Conservation (phyloP, 2,888 invertebrate species). For the Coecobrya sp. region DNA sequence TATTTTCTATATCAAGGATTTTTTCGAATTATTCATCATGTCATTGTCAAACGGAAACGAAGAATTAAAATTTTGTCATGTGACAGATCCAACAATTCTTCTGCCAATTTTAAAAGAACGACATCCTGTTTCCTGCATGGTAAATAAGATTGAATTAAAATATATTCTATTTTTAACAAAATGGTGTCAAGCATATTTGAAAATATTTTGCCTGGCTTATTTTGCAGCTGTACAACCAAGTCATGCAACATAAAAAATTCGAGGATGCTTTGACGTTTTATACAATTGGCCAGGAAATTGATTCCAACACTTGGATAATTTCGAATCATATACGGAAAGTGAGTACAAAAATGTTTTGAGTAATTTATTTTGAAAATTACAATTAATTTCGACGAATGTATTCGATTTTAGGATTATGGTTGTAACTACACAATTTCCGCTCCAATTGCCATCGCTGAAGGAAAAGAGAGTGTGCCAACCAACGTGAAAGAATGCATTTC, state of each 20-base stretch:
- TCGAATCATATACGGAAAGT: slow-evolving; percentile 47
- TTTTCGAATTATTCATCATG: too few relatives aligned
- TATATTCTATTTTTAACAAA: too few relatives aligned
- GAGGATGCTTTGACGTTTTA: background rate
- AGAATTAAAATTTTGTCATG: too few relatives aligned
- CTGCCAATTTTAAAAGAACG: too few relatives aligned
- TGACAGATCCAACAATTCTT: too few relatives aligned
- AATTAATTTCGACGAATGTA: background rate
- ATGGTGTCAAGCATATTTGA: too few relatives aligned
- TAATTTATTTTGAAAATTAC: background rate
- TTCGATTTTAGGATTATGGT: slow-evolving; percentile 61
- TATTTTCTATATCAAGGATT: too few relatives aligned
- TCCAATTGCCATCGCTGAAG: background rate
- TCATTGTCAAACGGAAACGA: too few relatives aligned
- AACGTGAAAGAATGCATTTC: slow-evolving; percentile 3
- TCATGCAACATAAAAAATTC: background rate
- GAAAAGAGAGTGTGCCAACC: background rate
- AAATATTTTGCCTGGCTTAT: too few relatives aligned
- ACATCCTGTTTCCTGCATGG: too few relatives aligned
- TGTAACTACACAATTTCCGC: slow-evolving; percentile 51
- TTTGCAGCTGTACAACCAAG: slow-evolving; percentile 39
- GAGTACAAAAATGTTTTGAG: too few relatives aligned
- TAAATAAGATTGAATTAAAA: too few relatives aligned
- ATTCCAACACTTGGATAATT: slow-evolving; percentile 66
- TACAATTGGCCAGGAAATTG: background rate